Percentiles rank a stretch among this genome's conserved stretches.
phyloP scores from a whole-genome alignment of 2,888 invertebrate genomes.

The Seira sanloemensis region DNA sequence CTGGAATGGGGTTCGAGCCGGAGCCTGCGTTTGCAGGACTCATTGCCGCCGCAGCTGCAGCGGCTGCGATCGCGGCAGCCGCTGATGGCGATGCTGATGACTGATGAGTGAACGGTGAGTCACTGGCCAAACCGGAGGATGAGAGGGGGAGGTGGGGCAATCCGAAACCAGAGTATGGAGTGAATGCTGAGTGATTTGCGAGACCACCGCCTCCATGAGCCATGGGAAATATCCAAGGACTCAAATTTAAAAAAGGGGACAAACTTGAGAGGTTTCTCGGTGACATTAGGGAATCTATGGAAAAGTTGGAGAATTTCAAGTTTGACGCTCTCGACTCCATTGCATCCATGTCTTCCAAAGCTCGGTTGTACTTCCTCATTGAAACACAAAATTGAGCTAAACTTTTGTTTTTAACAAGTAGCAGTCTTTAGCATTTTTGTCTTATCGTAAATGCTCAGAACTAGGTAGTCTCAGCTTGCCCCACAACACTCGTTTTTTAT shows the following conservation, averaged over 20 bases:
- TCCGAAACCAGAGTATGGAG: slow-evolving; percentile 67
- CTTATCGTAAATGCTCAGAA: too few species aligned
- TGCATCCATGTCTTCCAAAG: slow-evolving; percentile 55
- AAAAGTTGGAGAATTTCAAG: slow-evolving; percentile 72
- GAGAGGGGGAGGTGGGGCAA: slow-evolving; percentile 62
- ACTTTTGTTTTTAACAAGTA: too few species aligned
- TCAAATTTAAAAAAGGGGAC: slow-evolving; percentile 70
- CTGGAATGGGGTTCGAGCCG: slow-evolving; percentile 24
- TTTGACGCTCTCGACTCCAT: slow-evolving; percentile 64
- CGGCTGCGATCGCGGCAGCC: slow-evolving; percentile 24
- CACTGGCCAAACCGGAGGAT: slow-evolving; percentile 22
- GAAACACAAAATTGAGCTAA: too few species aligned
- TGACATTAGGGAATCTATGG: slow-evolving; percentile 73
- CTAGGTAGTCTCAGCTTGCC: too few species aligned
- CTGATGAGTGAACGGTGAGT: slow-evolving; percentile 26
- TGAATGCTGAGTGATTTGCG: slow-evolving; percentile 63
- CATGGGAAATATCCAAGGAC: slow-evolving; percentile 72
- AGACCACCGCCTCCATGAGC: slow-evolving; percentile 31
- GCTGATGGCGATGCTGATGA: slow-evolving; percentile 1
- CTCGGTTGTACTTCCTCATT: too few species aligned
- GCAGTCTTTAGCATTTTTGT: too few species aligned
- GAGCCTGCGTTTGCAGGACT: slow-evolving; percentile 37
- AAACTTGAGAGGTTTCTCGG: slow-evolving; percentile 67
- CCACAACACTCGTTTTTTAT: too few species aligned
- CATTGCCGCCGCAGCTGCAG: slow-evolving; percentile 32